Evolutionary conservation across 2,113 vertebrate species (phyloP).

Genomic region (Sakesphorus luctuosus): DNA sequence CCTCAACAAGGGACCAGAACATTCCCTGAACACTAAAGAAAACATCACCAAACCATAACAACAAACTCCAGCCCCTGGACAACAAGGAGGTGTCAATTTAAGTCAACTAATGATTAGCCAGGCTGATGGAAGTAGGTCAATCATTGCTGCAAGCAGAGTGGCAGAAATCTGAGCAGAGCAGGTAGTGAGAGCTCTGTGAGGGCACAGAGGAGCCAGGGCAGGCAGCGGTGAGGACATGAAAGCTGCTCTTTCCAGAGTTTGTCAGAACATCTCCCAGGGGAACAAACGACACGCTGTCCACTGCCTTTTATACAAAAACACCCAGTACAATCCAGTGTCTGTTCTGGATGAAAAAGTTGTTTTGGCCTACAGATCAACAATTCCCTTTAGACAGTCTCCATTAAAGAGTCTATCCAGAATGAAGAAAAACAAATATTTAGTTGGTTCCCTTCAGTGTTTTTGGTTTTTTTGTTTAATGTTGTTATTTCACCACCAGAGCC

Average conservation of each 20-base stretch:
- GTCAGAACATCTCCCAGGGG: conserved; percentile 55
- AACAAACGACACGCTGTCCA: conserved; percentile 66
- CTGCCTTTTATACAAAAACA: conserved; percentile 60
- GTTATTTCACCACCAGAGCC: conserved; percentile 10
- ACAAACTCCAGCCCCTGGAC: neutral
- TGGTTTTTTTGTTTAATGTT: neutral
- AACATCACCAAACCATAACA: neutral
- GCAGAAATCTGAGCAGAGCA: conserved; percentile 53
- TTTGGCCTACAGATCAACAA: conserved; percentile 42
- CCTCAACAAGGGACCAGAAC: neutral
- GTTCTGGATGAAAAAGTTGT: conserved; percentile 62
- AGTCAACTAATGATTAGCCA: conserved; percentile 61
- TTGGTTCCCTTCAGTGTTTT: neutral
- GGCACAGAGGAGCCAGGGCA: neutral
- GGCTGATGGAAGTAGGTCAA: conserved; percentile 60
- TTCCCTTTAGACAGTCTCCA: conserved; percentile 27
- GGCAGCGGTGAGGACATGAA: conserved; percentile 18
- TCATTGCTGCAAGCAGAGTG: conserved; percentile 58
- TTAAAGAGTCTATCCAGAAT: conserved; percentile 57
- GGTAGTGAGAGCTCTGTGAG: conserved; percentile 7
- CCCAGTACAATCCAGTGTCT: conserved; percentile 61
- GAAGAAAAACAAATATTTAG: conserved; percentile 44
- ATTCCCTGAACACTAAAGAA: neutral
- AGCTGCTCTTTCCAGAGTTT: conserved; percentile 55
- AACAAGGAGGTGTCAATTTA: conserved; percentile 35